Base-by-base conservation (phyloP, 1,140 invertebrate species). In the Micrasema longulum region DNA sequence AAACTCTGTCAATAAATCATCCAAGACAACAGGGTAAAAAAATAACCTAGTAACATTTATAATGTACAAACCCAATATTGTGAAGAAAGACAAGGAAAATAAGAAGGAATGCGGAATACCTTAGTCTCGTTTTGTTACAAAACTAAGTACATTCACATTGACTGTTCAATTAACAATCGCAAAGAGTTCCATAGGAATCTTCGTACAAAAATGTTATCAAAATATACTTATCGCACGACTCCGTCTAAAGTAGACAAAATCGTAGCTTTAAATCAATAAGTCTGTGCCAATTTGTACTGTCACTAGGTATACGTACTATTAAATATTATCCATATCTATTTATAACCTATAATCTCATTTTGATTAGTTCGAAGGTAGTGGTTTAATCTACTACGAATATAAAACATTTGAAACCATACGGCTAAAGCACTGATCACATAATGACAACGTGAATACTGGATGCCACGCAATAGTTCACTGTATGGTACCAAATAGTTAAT, bases 281-380 rank as follows among this genome's bases (percentile, higher is more conserved):
- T 70, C 53, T 70, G 60, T 70, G 67, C 73, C 73, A 75, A 75
- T 75, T 75, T 75, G 73, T 75, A 75, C 73, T 72, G 73, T 75
- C 73, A 71, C 69, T 75, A 71, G 64, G 66, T 73, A 69, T 73
- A 50, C 55, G 50, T 68, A 71, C 12, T 64, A 53, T 62, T 57
- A 69, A 63, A 63, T 63, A 63, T 63, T 63, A 11, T 48, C 38
- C 50, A 41, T 67, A 63, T 38, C 26, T 48, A 45, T 50, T 62
- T 36, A 36, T 71, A 65, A 64, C 41, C 73, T 74, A 74, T 74
- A 74, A 74, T 74, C 73, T 74, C 73, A 74, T 64, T 45, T 65
- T 71, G 68, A 71, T 69, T 74, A 74, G 45, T 71, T 57, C 45
- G 14, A 52, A 16, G 31, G 63, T 36, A 66, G 48, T 63, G 20